Percentiles rank a stretch among this genome's conserved stretches.
Evolutionary conservation across 2,888 invertebrate species (phyloP).

Genomic region (Dysmachus trigonus): DNA sequence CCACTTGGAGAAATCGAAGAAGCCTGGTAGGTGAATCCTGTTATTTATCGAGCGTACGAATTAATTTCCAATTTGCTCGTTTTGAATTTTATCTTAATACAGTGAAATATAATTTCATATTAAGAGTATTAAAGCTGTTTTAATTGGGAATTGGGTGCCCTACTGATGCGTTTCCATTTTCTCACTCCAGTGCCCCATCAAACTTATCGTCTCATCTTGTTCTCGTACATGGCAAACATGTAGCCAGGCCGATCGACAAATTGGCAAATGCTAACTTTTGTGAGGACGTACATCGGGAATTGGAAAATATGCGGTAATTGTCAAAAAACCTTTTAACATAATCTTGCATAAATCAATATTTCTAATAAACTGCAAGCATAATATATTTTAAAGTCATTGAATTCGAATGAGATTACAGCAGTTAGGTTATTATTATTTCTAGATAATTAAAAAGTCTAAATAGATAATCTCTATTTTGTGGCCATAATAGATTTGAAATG

Average conservation of each 20-base stretch:
- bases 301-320: constrained; percentile 54
- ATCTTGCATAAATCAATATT: not conserved
- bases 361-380: not conserved
- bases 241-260: constrained; percentile 52
- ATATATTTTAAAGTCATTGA: not conserved
- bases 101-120: not conserved
- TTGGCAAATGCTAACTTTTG: constrained; percentile 54
- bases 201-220: constrained; percentile 54
- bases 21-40: constrained; percentile 44
- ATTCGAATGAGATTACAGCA: not conserved
- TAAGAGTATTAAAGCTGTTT: not conserved
- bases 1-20: constrained; percentile 32
- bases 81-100: not conserved
- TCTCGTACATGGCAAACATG: constrained; percentile 55
- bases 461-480: no score
- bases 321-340: not conserved
- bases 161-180: constrained; percentile 32
- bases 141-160: not conserved
- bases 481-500: no score
- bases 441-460: not conserved
- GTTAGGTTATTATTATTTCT: not conserved
- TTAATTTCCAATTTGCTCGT: not conserved
- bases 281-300: constrained; percentile 54
- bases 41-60: not conserved
- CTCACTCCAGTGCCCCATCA: constrained; percentile 35